phyloP scores from a whole-genome alignment of 1,140 invertebrate species.

The Cyphomyrmex costatus region DNA sequence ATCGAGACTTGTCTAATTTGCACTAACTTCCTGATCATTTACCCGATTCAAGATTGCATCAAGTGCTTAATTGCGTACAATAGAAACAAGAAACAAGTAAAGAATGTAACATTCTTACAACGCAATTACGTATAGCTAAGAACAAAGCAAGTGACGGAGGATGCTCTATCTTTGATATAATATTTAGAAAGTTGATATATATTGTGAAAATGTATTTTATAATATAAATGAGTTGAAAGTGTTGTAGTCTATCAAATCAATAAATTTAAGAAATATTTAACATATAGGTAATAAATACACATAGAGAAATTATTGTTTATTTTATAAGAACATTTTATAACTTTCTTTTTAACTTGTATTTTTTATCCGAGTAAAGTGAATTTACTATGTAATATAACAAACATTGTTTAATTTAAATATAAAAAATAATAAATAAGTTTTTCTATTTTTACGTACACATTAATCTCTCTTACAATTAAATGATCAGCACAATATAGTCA shows the following conservation, averaged over 20 bases:
- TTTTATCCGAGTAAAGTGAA: background rate
- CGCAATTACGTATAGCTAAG: background rate
- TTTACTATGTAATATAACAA: background rate
- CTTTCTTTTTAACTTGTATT: background rate
- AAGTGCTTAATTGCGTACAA: background rate
- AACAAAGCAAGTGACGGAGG: background rate
- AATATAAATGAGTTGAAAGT: too few species aligned
- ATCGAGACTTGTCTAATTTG: constrained; percentile 2
- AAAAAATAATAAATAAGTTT: constrained; percentile 25
- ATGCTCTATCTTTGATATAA: background rate
- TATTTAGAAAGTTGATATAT: background rate
- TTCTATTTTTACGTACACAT: background rate
- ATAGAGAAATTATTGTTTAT: constrained; percentile 1
- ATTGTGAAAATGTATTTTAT: too few species aligned
- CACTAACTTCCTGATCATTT: constrained; percentile 13
- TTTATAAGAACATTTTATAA: constrained; percentile 17
- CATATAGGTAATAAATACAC: background rate
- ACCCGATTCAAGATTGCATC: background rate
- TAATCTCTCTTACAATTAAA: background rate
- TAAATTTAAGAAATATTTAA: constrained; percentile 5
- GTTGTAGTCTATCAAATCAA: background rate
- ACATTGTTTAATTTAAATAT: background rate
- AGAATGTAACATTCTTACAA: constrained; percentile 6
- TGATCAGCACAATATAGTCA: background rate
- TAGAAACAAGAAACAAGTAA: background rate